A percentile compares a stretch with the other conserved stretches of the same genome.
These are phyloP conservation scores for Drosophila flavopinicola DNA, from an alignment of 2,888 invertebrate genomes.

Conservation along the genomic window DNA sequence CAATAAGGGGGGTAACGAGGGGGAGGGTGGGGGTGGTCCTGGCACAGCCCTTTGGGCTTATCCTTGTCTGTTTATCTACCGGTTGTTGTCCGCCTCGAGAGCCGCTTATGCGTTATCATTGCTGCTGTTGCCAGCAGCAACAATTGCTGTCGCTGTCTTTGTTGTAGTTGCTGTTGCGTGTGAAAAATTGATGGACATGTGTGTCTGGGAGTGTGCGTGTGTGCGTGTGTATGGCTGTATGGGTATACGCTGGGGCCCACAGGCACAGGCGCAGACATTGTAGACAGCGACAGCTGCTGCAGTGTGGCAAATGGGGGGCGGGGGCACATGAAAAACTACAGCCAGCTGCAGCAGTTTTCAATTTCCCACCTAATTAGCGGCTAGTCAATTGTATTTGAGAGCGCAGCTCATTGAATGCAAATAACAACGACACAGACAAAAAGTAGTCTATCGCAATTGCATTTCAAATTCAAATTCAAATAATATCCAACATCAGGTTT, in stretches of 20 bases:
- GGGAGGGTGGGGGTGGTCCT: too few relatives aligned
- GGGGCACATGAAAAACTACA: conserved; percentile 22
- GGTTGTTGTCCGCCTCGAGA: conserved; percentile 37
- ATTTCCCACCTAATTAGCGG: conserved; percentile 69
- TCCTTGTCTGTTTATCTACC: conserved; percentile 65
- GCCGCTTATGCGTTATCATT: conserved; percentile 65
- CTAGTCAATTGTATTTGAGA: conserved; percentile 50
- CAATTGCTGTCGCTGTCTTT: conserved; percentile 29
- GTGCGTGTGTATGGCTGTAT: too few relatives aligned
- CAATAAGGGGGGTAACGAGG: too few relatives aligned
- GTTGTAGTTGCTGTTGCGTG: conserved; percentile 31
- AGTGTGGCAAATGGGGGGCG: not conserved
- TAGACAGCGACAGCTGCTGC: conserved; percentile 41
- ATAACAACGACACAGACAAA: not conserved
- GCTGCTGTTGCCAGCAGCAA: conserved; percentile 55
- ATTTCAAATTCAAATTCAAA: conserved; percentile 9
- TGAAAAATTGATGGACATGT: conserved; percentile 69
- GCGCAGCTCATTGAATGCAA: conserved; percentile 10
- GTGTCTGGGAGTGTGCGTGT: too few relatives aligned
- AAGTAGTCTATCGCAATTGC: not conserved
- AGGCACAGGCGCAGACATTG: too few relatives aligned
- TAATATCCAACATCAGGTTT: too few relatives aligned
- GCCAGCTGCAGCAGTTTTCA: conserved; percentile 43
- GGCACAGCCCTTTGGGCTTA: conserved; percentile 37
- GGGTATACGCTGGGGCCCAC: too few relatives aligned